Percentiles rank a stretch among this genome's conserved stretches.
These are phyloP conservation scores for Spialia ferax DNA, from an alignment of 2,888 invertebrate genomes.

Conservation along the genomic window DNA sequence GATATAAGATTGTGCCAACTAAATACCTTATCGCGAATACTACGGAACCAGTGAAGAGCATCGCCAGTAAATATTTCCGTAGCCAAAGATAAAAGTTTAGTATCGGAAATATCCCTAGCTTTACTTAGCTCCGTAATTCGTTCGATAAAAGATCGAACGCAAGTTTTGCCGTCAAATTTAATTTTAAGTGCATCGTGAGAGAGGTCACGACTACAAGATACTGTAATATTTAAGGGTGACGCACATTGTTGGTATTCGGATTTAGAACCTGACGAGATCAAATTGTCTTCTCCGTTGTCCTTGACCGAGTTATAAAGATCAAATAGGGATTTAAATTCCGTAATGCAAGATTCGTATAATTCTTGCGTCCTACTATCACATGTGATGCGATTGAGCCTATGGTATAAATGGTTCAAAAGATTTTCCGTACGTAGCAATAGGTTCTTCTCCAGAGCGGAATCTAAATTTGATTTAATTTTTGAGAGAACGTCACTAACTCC, in stretches of 20 bases:
- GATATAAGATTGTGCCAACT: not conserved
- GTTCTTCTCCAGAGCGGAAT: not conserved
- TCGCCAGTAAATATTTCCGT: conserved; percentile 6
- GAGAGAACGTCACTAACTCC: not conserved
- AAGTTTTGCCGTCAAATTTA: not conserved
- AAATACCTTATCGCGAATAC: not conserved
- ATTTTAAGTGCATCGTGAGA: not conserved
- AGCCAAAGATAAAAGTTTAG: not conserved
- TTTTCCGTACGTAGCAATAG: not conserved
- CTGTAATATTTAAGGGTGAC: not conserved
- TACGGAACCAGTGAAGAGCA: conserved; percentile 8
- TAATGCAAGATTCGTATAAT: not conserved
- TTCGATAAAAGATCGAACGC: conserved; percentile 2
- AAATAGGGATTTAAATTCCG: not conserved
- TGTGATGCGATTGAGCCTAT: not conserved
- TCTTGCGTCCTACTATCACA: not conserved
- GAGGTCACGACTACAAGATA: not conserved
- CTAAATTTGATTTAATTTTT: not conserved
- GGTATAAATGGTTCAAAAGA: not conserved
- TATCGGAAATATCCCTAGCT: not conserved
- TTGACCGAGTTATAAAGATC: not conserved
- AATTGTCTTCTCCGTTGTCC: not conserved
- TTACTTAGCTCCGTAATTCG: not conserved
- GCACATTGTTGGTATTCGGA: not conserved
- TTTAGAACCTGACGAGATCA: not conserved